Base-by-base conservation (phyloP, 1,140 invertebrate genomes). In the Eulimnadia texana region DNA sequence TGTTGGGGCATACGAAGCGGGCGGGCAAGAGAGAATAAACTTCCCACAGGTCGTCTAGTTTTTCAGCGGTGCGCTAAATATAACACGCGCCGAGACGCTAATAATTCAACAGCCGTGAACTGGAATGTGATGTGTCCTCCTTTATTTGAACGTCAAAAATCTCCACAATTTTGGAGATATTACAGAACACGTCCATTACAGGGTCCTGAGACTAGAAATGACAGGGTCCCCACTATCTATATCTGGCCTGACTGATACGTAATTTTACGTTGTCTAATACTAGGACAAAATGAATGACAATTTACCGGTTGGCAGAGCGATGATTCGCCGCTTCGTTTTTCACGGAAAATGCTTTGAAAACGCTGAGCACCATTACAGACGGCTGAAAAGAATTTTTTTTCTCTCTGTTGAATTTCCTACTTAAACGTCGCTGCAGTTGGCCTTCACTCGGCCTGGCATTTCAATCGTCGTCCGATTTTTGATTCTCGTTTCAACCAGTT, bases 311-410 rank as follows among this genome's bases (percentile, higher is more conserved):
- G 0, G 55, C 25, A 19, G 25, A 27, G 55, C 33, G 54, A 25
- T 56, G 54, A 56, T 56, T 56, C 27, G 25, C 55, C 27, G 55
- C 55, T 57, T 57, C 55, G 55, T 57, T 57, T 33, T 57, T 57
- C 27, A 27, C 33, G 28, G 55, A 23, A 27, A 57, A 29, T 33
- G 55, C 33, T 33, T 57, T 57, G 33, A 57, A 57, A 27, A 57
- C 27, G 55, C 29, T 57, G 55, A 57, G 55, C 55, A 57, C 55
- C 55, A 57, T 57, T 6, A n/a, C 33, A 16, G 53, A 9, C 19
- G 55, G 33, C 33, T 16, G 33, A 16, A 16, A 42, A 16, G 16
- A 42, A 6, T 42, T 42, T 42, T 42, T 16, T 42, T 42, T 42
- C 16, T 42, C 6, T 42, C 6, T 42, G n/a, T n/a, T n/a, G n/a